A percentile compares a stretch with the other conserved stretches of the same genome.
Evolutionary conservation across 2,797 vertebrate genomes (phyloP).

Genomic region (Toxotes lorentzi): DNA sequence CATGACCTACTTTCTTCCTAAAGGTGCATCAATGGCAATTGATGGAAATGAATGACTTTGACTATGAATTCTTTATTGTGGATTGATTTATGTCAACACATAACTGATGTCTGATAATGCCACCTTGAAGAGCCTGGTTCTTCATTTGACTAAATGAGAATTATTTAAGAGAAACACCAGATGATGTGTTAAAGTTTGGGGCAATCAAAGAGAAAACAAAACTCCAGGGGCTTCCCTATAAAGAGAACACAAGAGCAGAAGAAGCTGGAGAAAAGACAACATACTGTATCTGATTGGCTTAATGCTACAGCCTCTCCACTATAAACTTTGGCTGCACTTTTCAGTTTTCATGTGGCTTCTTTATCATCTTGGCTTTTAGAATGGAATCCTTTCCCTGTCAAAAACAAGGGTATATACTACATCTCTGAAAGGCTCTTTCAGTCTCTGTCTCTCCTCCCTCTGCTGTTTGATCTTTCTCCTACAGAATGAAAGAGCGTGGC

Average conservation of each 20-base stretch:
- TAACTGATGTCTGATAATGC: neutral
- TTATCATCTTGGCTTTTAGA: constrained; percentile 53
- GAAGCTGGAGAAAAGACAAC: neutral
- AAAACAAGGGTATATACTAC: constrained; percentile 62
- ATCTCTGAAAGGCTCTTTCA: constrained; percentile 56
- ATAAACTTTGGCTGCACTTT: constrained; percentile 55
- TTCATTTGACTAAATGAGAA: neutral
- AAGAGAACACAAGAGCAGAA: constrained; percentile 6
- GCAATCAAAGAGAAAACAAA: neutral
- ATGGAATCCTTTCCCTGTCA: constrained; percentile 61
- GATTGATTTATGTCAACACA: neutral
- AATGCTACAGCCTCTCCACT: constrained; percentile 13
- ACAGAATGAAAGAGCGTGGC: constrained; percentile 41
- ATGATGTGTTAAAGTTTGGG: neutral
- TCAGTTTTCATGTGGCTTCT: constrained; percentile 46
- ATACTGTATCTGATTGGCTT: constrained; percentile 28
- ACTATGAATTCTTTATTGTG: neutral
- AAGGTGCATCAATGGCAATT: neutral
- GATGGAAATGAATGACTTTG: neutral
- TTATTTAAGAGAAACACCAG: neutral
- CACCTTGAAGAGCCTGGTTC: neutral
- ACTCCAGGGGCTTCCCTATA: neutral
- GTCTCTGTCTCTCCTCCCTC: constrained; percentile 27
- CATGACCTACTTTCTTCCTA: no score
- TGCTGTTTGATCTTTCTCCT: constrained; percentile 52